Percentiles rank a stretch among this genome's conserved stretches.
Conservation (phyloP, 2,888 invertebrate genomes). For the Stenoptilia bipunctidactyla region DNA sequence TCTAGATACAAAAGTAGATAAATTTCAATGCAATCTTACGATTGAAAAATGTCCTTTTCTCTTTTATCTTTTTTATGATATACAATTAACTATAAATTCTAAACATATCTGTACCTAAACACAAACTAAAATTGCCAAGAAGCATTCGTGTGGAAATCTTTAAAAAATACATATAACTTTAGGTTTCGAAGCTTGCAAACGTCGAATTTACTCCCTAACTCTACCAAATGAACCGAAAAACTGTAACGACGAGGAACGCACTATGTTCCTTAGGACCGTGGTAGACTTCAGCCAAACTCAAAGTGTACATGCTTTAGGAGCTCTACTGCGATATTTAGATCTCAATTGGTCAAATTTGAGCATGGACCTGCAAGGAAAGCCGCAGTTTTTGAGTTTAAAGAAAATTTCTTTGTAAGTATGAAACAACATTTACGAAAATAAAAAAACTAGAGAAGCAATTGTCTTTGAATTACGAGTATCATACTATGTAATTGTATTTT, state of each 20-base stretch:
- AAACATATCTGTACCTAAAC: too few species aligned
- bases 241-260: slow-evolving; percentile 64
- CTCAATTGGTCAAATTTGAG: slow-evolving; percentile 70
- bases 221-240: slow-evolving; percentile 67
- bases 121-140: too few species aligned
- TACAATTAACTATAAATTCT: too few species aligned
- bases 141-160: too few species aligned
- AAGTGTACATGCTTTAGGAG: slow-evolving; percentile 79
- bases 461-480: too few species aligned
- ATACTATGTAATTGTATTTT: neutral
- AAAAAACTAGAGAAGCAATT: too few species aligned
- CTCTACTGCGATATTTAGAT: slow-evolving; percentile 79
- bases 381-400: slow-evolving; percentile 66
- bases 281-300: slow-evolving; percentile 74
- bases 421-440: too few species aligned
- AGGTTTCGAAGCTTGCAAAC: slow-evolving; percentile 72
- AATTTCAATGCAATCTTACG: too few species aligned
- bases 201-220: slow-evolving; percentile 63
- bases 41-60: too few species aligned
- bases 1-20: too few species aligned
- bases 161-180: neutral
- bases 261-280: slow-evolving; percentile 71
- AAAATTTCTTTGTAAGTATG: slow-evolving; percentile 74
- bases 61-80: too few species aligned
- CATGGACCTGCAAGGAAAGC: slow-evolving; percentile 56